Base-by-base conservation (phyloP, 92 coral and sea anemone species). In the Metridium senile region DNA sequence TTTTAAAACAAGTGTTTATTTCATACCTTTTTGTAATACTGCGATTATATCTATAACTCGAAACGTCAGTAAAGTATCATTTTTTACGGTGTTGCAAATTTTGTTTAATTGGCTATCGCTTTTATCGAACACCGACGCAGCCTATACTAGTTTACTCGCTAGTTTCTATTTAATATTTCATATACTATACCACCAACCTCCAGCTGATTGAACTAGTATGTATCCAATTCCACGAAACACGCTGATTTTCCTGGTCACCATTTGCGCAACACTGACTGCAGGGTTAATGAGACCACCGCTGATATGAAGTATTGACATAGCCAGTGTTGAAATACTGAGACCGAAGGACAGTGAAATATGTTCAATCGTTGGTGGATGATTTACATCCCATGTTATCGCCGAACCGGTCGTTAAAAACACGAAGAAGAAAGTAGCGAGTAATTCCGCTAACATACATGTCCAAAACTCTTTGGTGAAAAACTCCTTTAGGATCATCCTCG, bases 201-300 rank as follows among this genome's bases (percentile, higher is more conserved):
- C 49, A 4, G 8, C 49, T 4, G 8, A 4, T 39, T 39, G 49
- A 39, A 39, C 49, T 39, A 39, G 6, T 9, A 93, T 81, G 66
- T 87, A 95, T 30, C 85, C 80, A 17, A 85, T 18, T 11, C 96
- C 99, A 23, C 99, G 86, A 18, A 87, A 39, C 19, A 81, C 72
- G 11, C 89, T 71, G 10, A 95, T 86, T 54, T 89, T 95, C 39
- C 93, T 79, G 28, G 91, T 70, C 20, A 93, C 87, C 61, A 93
- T 64, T 74, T 77, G 87, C 30, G 97, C 97, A 11, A 88, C 84
- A 30, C 90, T 92, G 23, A 95, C 99, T 2, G 99, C 99, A 8
- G 99, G 99, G 74, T 95, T 95, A 62, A 95, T 87, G 29, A 84
- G 91, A 2, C 99, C 99, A 11, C 97, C 99, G 70, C 96, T 92